Evolutionary conservation across 2,888 invertebrate genomes (phyloP), one percentile per base, ranked within the genome.

Genomic region (Cantharis lateralis): DNA sequence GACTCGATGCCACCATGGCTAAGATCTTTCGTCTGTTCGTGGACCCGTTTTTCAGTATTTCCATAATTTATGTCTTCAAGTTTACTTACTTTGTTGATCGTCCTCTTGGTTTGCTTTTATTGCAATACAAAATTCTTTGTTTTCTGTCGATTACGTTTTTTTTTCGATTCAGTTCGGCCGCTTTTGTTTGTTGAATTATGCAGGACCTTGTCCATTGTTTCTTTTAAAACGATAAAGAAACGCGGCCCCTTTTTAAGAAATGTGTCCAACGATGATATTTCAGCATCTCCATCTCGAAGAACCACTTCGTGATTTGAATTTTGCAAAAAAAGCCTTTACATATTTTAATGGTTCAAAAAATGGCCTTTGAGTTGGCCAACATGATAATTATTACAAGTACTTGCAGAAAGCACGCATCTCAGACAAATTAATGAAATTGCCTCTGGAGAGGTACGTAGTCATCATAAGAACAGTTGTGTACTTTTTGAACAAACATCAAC

Each of bases 401-500:
- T 48, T 48, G n/a, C 48, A 48, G n/a, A 48, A n/a, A n/a, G 48
- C 48, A 48, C n/a, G 48, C 48, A 48, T 48, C 48, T 48, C 7
- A 7, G n/a, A 48, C n/a, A 48, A 48, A 48, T 48, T 48, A 48
- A 13, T 48, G 48, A 2, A 48, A 48, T 48, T 48, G 48, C 48
- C 48, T 48, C 48, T 48, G 48, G 48, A 48, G 48, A 48, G 48
- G 48, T 48, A 48, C n/a, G n/a, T 48, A 48, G 48, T n/a, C 48
- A 48, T 48, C 48, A 79, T 80, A 80, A 78, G 64, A 71, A 71
- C 63, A 68, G 73, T 81, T 80, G 80, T 81, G 80, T 81, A 78
- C 80, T 77, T 82, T 86, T 84, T 86, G 85, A 86, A 84, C 84
- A 87, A 87, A 87, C 86, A 87, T 85, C 86, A 83, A 84, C 86